A percentile compares a stretch with the other conserved stretches of the same genome.
Conservation (phyloP, 2,888 invertebrate species). For the Caenorhabditis uteleia region DNA sequence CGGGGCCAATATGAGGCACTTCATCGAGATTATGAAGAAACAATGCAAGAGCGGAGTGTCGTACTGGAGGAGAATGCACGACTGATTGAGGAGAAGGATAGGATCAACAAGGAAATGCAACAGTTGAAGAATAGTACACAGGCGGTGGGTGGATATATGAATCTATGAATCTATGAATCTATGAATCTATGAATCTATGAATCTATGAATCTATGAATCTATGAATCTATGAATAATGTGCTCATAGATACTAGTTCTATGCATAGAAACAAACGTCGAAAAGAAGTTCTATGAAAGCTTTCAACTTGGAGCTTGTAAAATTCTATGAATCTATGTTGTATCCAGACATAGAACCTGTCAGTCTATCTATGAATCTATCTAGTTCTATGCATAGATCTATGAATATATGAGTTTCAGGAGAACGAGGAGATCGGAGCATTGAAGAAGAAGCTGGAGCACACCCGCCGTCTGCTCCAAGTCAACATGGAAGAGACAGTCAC, state of each 20-base stretch:
- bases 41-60: conserved; percentile 56
- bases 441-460: conserved; percentile 44
- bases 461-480: conserved; percentile 37
- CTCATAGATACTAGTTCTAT: too few relatives aligned
- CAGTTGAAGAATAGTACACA: conserved; percentile 8
- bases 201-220: too few relatives aligned
- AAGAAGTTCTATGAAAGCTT: too few relatives aligned
- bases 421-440: conserved; percentile 29
- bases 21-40: conserved; percentile 56
- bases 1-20: conserved; percentile 45
- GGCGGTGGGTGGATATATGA: background rate
- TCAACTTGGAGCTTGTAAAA: too few relatives aligned
- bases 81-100: conserved; percentile 47
- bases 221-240: too few relatives aligned
- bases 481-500: conserved; percentile 41
- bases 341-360: too few relatives aligned
- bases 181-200: too few relatives aligned
- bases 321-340: too few relatives aligned
- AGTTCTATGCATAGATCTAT: too few relatives aligned
- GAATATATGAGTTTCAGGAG: conserved; percentile 9
- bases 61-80: conserved; percentile 44
- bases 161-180: background rate
- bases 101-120: conserved; percentile 32
- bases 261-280: too few relatives aligned
- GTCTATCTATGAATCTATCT: too few relatives aligned